Base-by-base conservation (phyloP, 30 jellyfish, hydroid and myxozoan genomes). In the Pelagia noctiluca region DNA sequence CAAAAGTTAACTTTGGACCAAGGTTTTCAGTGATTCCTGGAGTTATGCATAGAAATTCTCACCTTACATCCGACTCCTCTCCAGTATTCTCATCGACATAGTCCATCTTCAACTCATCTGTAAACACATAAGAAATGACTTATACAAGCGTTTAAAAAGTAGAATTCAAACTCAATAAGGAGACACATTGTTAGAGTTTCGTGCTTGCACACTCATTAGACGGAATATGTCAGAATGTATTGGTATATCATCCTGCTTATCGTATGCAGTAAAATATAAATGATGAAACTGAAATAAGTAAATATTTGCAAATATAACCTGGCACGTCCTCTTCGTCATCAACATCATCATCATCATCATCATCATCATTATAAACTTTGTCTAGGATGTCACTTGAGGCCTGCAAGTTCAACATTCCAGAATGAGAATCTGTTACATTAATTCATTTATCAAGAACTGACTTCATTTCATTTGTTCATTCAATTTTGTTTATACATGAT, bases 71-170 rank as follows among this genome's bases (percentile, higher is more conserved):
- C 8, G 28, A 35, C 29, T 93, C 98, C 7, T 93, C 98, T 0
- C 98, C 98, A 4, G 98, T 93, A 2, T 81, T 87, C 42, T 93
- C 98, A 72, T 93, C 98, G 13, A 93, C 96, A 83, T 64, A 93
- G 66, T 93, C 98, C 83, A 76, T 61, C 49, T 93, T 93, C 83
- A 93, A 75, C 62, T 93, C 98, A 76, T 87, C 98, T 93, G 82
- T 12, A 76, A 85, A 26, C 22, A 10, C 38, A 24, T 60, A 12
- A n/a, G 34, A 8, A 60, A n/a, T 7, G 16, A 8, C 0, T 23
- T 8, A 3, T 5, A 33, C 11, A 21, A 72, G 8, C 1, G 1
- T 4, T 35, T 5, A 10, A 36, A 25, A 11, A 13, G 25, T 18
- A 48, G 2, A 48, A 30, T 28, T 16, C 29, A 48, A 75, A 49